These are phyloP conservation scores for Dicranocentrus wangi DNA, from an alignment of 2,888 invertebrate genomes.

Conservation along the genomic window DNA sequence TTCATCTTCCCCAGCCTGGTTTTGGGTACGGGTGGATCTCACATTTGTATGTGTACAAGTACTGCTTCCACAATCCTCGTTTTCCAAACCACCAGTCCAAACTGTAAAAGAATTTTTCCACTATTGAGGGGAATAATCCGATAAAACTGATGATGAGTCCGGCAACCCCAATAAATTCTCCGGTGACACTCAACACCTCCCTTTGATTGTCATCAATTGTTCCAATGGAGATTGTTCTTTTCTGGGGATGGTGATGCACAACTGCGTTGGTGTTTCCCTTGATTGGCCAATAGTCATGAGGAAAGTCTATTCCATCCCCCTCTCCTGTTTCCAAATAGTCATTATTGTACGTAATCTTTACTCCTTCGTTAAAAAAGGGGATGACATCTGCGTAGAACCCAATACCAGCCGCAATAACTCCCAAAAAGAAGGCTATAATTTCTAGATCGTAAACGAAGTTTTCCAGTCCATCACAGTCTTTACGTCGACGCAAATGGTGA, in stretches of 20 bases:
- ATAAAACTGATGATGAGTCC: conserved; percentile 16
- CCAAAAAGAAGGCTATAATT: conserved; percentile 31
- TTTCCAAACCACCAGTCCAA: conserved; percentile 49
- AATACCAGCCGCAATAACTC: conserved; percentile 5
- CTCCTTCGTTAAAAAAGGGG: conserved; percentile 40
- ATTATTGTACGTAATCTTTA: conserved; percentile 28
- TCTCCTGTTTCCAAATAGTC: neutral
- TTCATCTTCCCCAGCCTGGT: conserved; percentile 35
- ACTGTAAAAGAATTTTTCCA: conserved; percentile 49
- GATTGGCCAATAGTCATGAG: conserved; percentile 35
- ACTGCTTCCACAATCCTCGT: conserved; percentile 40
- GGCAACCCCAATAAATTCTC: conserved; percentile 20
- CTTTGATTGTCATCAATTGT: neutral
- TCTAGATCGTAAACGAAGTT: conserved; percentile 43
- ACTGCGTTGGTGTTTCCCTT: neutral
- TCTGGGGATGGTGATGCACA: neutral
- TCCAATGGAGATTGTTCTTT: conserved; percentile 21
- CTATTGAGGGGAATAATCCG: conserved; percentile 18
- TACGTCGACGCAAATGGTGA: conserved; percentile 30
- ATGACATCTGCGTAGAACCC: conserved; percentile 33
- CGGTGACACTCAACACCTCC: conserved; percentile 19
- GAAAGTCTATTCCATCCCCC: conserved; percentile 35
- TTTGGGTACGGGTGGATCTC: conserved; percentile 34
- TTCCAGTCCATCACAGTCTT: conserved; percentile 39
- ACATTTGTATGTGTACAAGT: conserved; percentile 47